These are phyloP conservation scores for Pemphredon lugubris DNA, from an alignment of 2,888 invertebrate genomes.

Conservation along the genomic window DNA sequence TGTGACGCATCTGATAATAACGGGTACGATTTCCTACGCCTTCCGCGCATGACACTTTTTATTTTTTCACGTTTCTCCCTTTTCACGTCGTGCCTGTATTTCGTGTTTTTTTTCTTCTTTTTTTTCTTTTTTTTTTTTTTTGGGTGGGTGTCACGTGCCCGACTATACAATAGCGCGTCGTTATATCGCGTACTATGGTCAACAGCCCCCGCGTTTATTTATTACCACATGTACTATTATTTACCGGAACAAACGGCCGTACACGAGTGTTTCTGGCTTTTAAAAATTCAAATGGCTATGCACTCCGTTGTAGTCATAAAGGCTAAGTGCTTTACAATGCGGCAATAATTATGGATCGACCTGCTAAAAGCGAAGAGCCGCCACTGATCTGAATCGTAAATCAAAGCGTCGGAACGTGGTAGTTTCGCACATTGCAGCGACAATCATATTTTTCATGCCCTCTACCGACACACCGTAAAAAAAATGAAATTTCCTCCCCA, in stretches of 20 bases:
- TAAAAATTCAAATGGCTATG: conserved; percentile 54
- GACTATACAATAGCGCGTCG: conserved; percentile 35
- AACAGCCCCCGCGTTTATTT: conserved; percentile 46
- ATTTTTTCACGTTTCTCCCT: conserved; percentile 1
- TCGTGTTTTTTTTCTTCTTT: no score
- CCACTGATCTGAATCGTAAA: conserved; percentile 34
- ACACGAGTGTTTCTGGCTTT: conserved; percentile 58
- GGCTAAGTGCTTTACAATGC: conserved; percentile 59
- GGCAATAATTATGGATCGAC: conserved; percentile 51
- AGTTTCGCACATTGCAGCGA: conserved; percentile 8
- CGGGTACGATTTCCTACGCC: conserved; percentile 6
- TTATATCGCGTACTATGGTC: conserved; percentile 44
- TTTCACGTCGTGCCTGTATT: conserved; percentile 28
- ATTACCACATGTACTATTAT: conserved; percentile 47
- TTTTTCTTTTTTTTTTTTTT: no score
- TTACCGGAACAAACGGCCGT: conserved; percentile 54
- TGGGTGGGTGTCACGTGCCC: conserved; percentile 25
- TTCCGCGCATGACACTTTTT: not conserved
- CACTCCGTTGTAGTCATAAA: conserved; percentile 48
- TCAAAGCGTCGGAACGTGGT: conserved; percentile 23
- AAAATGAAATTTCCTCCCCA: no score
- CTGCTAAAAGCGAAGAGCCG: conserved; percentile 15
- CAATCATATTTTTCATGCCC: not conserved
- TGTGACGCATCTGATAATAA: not conserved
- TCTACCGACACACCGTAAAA: no score